phyloP scores from a whole-genome alignment of 2,797 vertebrate species.

The Orestias chungarensis region DNA sequence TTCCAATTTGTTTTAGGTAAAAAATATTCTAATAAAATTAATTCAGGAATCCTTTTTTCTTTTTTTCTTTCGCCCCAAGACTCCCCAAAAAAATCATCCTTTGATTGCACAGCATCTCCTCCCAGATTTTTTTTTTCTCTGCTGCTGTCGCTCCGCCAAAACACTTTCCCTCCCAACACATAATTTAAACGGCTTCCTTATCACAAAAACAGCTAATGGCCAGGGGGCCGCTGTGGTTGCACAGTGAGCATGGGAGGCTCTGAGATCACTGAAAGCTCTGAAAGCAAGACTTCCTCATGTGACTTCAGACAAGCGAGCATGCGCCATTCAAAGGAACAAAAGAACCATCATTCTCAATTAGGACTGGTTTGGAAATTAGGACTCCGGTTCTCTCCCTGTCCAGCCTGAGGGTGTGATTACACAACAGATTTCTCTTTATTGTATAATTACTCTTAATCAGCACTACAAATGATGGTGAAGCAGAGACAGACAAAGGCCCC shows the following conservation, averaged over 20 bases:
- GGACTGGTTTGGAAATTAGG: constrained; percentile 54
- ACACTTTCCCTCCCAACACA: constrained; percentile 26
- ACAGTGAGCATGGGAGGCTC: constrained; percentile 67
- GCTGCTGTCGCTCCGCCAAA: constrained; percentile 32
- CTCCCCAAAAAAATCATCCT: constrained; percentile 1
- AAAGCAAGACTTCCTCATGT: constrained; percentile 68
- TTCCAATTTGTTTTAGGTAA: no score
- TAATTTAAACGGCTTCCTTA: constrained; percentile 49
- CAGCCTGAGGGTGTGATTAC: constrained; percentile 54
- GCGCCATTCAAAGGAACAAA: constrained; percentile 71
- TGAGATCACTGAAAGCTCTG: constrained; percentile 57
- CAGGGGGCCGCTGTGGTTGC: constrained; percentile 48
- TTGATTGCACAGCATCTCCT: constrained; percentile 12
- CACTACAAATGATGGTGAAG: constrained; percentile 54
- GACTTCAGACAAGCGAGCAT: constrained; percentile 66
- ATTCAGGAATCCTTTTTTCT: no score
- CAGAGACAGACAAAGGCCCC: constrained; percentile 27
- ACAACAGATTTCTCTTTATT: constrained; percentile 60
- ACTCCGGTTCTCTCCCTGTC: constrained; percentile 30
- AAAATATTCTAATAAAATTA: no score
- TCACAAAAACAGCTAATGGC: constrained; percentile 54
- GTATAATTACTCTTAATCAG: constrained; percentile 66
- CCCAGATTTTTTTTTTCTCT: constrained; percentile 13
- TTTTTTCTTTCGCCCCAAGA: no score
- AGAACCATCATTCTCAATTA: constrained; percentile 74